Conservation (phyloP, 2,113 vertebrate species). For the Amphiprion ocellaris region DNA sequence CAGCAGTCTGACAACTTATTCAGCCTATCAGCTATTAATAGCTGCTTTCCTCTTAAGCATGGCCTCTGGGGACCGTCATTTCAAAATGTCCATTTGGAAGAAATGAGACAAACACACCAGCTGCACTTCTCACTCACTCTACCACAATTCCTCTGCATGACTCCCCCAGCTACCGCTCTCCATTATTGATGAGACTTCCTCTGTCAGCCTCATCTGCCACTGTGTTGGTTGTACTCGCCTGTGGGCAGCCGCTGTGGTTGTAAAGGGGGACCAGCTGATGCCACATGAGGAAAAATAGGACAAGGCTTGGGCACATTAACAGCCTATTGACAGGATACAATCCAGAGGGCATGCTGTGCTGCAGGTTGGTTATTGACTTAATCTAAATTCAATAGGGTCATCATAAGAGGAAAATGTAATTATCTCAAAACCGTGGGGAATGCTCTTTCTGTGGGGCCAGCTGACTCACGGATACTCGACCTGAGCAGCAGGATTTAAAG, state of each 20-base stretch:
- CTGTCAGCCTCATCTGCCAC: constrained; percentile 66
- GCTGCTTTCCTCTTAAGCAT: constrained; percentile 33
- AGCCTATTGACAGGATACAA: constrained; percentile 59
- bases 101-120: constrained; percentile 71
- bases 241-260: constrained; percentile 55
- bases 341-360: constrained; percentile 40
- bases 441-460: constrained; percentile 44
- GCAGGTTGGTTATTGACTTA: constrained; percentile 61
- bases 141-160: constrained; percentile 61
- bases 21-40: constrained; percentile 70
- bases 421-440: constrained; percentile 66
- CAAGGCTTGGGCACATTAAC: constrained; percentile 56
- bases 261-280: constrained; percentile 61
- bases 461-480: constrained; percentile 32
- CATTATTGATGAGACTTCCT: constrained; percentile 79
- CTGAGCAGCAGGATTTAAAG: constrained; percentile 25
- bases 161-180: constrained; percentile 62
- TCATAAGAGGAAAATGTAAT: constrained; percentile 67
- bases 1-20: constrained; percentile 48
- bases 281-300: constrained; percentile 56
- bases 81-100: constrained; percentile 72
- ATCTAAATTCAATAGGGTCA: constrained; percentile 73
- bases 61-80: constrained; percentile 59
- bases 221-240: constrained; percentile 36
- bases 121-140: constrained; percentile 65